Conservation (phyloP, 2,113 vertebrate genomes). For the Pterocles orientalis region DNA sequence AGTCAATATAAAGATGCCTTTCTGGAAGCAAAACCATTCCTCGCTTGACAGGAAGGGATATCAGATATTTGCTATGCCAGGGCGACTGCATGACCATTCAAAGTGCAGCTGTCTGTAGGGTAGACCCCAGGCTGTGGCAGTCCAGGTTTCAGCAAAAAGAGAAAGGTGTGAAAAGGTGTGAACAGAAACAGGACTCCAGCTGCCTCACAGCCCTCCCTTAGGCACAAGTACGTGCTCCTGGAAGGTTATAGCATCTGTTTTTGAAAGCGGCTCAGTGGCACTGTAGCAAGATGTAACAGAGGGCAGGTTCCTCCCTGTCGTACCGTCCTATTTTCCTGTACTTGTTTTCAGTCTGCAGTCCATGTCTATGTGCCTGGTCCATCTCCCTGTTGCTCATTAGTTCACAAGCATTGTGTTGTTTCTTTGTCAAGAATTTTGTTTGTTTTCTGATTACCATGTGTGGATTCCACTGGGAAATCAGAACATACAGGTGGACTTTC, state of each 20-base stretch:
- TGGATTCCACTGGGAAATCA: background rate
- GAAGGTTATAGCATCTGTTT: background rate
- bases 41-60: background rate
- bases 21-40: background rate
- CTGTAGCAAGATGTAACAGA: background rate
- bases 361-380: background rate
- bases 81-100: background rate
- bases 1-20: background rate
- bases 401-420: background rate
- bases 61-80: background rate
- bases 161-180: background rate
- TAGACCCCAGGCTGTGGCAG: background rate
- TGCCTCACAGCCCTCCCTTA: background rate
- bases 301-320: background rate
- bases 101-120: background rate
- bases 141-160: background rate
- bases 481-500: background rate
- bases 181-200: background rate
- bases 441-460: background rate
- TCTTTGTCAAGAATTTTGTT: constrained; percentile 11
- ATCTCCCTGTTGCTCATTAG: background rate
- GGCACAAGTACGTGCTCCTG: background rate
- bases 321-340: background rate
- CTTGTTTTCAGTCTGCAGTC: background rate
- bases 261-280: background rate